A percentile compares a stretch with the other conserved stretches of the same genome.
These are phyloP conservation scores for Tryphoninae sp. DNA, from an alignment of 2,888 invertebrate species.

Conservation along the genomic window DNA sequence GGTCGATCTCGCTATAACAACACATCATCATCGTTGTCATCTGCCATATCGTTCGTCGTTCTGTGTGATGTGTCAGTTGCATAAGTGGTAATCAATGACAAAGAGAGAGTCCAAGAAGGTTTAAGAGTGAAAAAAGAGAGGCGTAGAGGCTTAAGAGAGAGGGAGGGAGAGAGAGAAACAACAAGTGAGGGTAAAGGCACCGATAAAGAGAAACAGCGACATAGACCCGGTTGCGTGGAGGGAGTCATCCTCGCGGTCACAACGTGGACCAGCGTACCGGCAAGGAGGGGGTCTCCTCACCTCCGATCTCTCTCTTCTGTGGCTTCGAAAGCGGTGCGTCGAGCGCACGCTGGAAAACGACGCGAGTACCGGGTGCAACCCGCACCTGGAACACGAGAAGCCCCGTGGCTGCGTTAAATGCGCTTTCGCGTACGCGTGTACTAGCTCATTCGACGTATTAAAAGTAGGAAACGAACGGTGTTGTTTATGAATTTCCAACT, in stretches of 20 bases:
- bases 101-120: constrained; percentile 18
- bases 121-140: constrained; percentile 56
- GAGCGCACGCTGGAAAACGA: constrained; percentile 64
- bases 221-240: constrained; percentile 61
- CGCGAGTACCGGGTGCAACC: constrained; percentile 64
- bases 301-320: constrained; percentile 75
- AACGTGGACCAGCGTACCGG: constrained; percentile 61
- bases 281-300: constrained; percentile 83
- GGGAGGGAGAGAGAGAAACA: constrained; percentile 55
- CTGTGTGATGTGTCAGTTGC: constrained; percentile 74
- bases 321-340: constrained; percentile 63
- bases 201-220: constrained; percentile 66
- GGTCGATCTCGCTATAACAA: constrained; percentile 45
- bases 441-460: constrained; percentile 3
- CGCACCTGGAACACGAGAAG: constrained; percentile 63
- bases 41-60: not conserved
- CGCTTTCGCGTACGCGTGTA: constrained; percentile 46
- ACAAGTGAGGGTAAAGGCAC: constrained; percentile 66
- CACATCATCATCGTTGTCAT: constrained; percentile 61
- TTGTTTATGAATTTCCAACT: constrained; percentile 2
- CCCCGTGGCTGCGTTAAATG: constrained; percentile 59
- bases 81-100: constrained; percentile 74
- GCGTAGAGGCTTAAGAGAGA: constrained; percentile 46
- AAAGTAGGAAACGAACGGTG: constrained; percentile 14
- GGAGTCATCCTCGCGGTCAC: constrained; percentile 63